phyloP scores from a whole-genome alignment of 2,888 invertebrate genomes.

The Malthinus flaveolus region DNA sequence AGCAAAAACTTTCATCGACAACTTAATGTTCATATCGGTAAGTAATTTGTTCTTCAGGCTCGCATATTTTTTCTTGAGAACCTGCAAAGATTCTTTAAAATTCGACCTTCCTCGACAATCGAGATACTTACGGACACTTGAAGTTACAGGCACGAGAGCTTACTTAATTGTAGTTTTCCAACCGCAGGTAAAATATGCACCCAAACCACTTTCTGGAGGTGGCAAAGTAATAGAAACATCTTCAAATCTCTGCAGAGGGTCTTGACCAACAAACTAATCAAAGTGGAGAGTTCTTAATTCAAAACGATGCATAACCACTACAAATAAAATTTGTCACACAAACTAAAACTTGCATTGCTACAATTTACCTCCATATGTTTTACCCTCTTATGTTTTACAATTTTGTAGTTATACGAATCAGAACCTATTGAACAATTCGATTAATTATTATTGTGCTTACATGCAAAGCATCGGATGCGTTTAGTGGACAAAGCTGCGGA shows the following conservation, averaged over 20 bases:
- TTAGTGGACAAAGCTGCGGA: too few relatives aligned
- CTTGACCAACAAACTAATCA: constrained; percentile 93
- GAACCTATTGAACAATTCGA: too few relatives aligned
- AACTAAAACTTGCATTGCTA: background rate
- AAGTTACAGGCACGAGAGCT: constrained; percentile 91
- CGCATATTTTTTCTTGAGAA: constrained; percentile 50
- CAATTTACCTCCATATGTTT: constrained; percentile 63
- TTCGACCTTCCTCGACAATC: background rate
- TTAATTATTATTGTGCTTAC: too few relatives aligned
- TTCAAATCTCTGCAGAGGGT: constrained; percentile 65
- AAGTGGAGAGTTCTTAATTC: constrained; percentile 86
- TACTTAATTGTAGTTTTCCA: constrained; percentile 95
- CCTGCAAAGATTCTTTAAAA: constrained; percentile 45
- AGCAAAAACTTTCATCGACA: too few relatives aligned
- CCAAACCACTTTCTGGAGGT: constrained; percentile 80
- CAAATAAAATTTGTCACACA: background rate
- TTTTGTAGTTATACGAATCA: too few relatives aligned
- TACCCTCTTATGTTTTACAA: too few relatives aligned
- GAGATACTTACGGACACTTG: constrained; percentile 57
- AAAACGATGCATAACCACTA: constrained; percentile 86
- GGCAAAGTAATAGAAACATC: constrained; percentile 62
- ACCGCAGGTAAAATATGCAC: constrained; percentile 84
- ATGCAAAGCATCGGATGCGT: too few relatives aligned
- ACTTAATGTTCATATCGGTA: too few relatives aligned
- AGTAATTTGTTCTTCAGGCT: constrained; percentile 70